Conservation (phyloP, 2,113 vertebrate species). For the Cinclus mexicanus region DNA sequence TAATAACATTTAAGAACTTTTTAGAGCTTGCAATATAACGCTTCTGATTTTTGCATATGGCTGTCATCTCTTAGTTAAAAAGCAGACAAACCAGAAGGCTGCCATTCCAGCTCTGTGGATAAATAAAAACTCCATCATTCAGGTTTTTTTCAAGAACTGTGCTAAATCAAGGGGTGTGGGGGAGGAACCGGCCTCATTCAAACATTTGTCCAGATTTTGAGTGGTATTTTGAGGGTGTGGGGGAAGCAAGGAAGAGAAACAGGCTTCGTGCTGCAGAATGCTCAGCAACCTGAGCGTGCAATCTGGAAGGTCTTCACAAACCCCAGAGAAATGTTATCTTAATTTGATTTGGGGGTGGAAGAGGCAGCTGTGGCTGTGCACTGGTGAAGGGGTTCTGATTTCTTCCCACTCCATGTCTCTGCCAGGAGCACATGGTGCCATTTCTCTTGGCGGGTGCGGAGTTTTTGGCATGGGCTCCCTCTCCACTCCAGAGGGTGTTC, state of each 20-base stretch:
- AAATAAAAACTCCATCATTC: not conserved
- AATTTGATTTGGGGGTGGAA: not conserved
- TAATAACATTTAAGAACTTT: not conserved
- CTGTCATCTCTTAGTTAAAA: not conserved
- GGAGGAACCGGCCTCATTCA: not conserved
- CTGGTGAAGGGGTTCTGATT: not conserved
- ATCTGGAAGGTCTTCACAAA: not conserved
- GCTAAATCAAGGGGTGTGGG: not conserved
- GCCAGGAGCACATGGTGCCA: not conserved
- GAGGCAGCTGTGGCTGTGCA: not conserved
- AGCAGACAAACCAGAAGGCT: not conserved
- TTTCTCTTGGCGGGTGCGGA: not conserved
- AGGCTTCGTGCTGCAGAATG: not conserved
- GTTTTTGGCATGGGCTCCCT: not conserved
- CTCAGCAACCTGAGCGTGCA: not conserved
- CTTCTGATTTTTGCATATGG: not conserved
- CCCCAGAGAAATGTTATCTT: not conserved
- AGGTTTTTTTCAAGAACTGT: not conserved
- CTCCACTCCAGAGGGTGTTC: not conserved
- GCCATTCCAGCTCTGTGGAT: not conserved
- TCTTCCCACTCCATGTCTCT: not conserved
- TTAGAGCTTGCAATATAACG: not conserved
- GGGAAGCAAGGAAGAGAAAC: not conserved
- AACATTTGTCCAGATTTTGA: not conserved
- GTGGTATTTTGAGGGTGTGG: constrained; percentile 26